Evolutionary conservation across 2,797 vertebrate genomes (phyloP), one percentile per base, ranked within the genome.

Genomic region (Diplodus puntazzo): DNA sequence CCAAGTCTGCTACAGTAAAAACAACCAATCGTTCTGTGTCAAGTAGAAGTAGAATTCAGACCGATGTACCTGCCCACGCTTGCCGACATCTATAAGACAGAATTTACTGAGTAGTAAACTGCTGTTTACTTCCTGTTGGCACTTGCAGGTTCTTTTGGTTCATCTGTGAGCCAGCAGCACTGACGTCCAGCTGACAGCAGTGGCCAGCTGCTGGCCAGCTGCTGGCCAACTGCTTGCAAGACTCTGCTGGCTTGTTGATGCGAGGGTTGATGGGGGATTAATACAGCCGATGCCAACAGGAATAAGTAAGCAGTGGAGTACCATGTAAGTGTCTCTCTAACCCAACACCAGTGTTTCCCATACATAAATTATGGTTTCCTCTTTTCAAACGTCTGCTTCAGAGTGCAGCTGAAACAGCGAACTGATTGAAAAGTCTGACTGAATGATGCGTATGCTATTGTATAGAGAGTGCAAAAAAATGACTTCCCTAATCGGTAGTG

Each of bases 271-370:
- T 48, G 66, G 25, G 17, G 60, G 43, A 74, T 73, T 68, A 65
- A 70, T 68, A 69, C n/a, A 85, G 57, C 58, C 4, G 54, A 71
- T 68, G 79, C 69, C 69, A 81, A 80, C 46, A 70, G 64, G 75
- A 82, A 70, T 65, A 71, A 64, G 69, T 71, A 69, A 73, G 53
- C 48, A 20, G 69, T 69, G 34, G 71, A 65, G 79, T 58, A 20
- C 52, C 49, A 17, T 6, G 8, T 1, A 60, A 71, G 69, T 63
- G 81, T 64, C 59, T 79, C 66, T 79, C 48, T 54, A 27, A 48
- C n/a, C 30, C 9, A 73, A 65, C 42, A 53, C 20, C 21, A 49
- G 20, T 49, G 66, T 79, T 84, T 68, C 43, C 54, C 20, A 20
- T n/a, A 68, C 59, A 75, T 42, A 58, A 20, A 81, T 54, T 12